Conservation (phyloP, 1,140 invertebrate species). For the Heliconius nattereri region DNA sequence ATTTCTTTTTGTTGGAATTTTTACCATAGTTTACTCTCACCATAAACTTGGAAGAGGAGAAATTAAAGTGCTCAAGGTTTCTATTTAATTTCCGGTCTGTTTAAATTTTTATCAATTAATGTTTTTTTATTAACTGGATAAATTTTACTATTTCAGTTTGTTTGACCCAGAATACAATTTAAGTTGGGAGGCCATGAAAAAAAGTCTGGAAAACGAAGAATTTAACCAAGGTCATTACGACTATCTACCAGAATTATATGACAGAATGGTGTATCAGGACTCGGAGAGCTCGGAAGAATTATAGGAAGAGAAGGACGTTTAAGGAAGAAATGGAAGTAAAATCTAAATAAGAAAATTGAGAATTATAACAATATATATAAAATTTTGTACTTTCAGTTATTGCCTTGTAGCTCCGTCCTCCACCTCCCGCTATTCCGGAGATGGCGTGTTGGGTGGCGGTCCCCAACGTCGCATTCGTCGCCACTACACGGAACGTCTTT, state of each 20-base stretch:
- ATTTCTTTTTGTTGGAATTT: no score
- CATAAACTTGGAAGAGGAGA: no score
- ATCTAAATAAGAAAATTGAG: neutral
- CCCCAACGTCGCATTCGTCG: no score
- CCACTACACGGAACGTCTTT: no score
- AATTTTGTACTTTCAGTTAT: neutral
- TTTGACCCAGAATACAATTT: constrained; percentile 24
- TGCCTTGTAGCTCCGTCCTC: no score
- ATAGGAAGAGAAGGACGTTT: constrained; percentile 14
- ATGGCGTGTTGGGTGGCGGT: no score
- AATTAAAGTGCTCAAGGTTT: no score
- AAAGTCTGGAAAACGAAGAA: constrained; percentile 16
- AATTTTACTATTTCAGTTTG: constrained; percentile 3
- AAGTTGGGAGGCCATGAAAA: constrained; percentile 36
- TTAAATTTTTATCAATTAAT: no score
- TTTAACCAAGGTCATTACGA: constrained; percentile 17
- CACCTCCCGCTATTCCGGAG: no score
- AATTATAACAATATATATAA: neutral
- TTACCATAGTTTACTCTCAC: no score
- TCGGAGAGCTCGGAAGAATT: constrained; percentile 33
- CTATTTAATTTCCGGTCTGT: no score
- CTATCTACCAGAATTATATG: constrained; percentile 36
- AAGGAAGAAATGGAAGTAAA: neutral
- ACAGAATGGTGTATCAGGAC: constrained; percentile 23
- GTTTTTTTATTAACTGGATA: neutral